These are phyloP conservation scores for Periplaneta americana DNA, from an alignment of 1,140 invertebrate genomes.

Conservation along the genomic window DNA sequence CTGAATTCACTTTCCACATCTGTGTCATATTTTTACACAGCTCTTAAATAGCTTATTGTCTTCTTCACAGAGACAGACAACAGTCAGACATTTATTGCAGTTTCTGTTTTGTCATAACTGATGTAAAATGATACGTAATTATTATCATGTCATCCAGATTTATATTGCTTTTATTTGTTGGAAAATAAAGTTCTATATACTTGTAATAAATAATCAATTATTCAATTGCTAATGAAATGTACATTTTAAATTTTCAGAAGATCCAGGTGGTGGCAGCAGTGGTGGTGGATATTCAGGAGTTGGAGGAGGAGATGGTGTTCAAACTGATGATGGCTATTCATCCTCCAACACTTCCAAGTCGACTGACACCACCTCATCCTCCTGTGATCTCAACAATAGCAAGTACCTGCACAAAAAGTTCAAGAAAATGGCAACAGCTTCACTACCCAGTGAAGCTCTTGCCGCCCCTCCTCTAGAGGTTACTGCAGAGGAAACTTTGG, in stretches of 20 bases:
- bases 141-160: too few relatives aligned
- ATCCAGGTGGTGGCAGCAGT: background rate
- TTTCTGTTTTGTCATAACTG: too few relatives aligned
- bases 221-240: too few relatives aligned
- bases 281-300: background rate
- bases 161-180: too few relatives aligned
- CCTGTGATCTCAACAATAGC: constrained; percentile 15
- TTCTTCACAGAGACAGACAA: too few relatives aligned
- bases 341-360: background rate
- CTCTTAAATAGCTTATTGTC: too few relatives aligned
- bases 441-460: constrained; percentile 21
- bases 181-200: too few relatives aligned
- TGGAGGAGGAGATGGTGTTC: background rate
- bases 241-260: background rate
- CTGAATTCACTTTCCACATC: too few relatives aligned
- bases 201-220: too few relatives aligned
- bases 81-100: too few relatives aligned
- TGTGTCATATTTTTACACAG: too few relatives aligned
- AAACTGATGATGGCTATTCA: background rate
- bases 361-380: background rate
- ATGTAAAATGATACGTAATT: too few relatives aligned
- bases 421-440: constrained; percentile 67
- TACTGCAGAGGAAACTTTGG: background rate
- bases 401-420: constrained; percentile 89
- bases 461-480: constrained; percentile 11